Evolutionary conservation across 23 tunicate genomes (phyloP).

Genomic region (Corella eumyota): DNA sequence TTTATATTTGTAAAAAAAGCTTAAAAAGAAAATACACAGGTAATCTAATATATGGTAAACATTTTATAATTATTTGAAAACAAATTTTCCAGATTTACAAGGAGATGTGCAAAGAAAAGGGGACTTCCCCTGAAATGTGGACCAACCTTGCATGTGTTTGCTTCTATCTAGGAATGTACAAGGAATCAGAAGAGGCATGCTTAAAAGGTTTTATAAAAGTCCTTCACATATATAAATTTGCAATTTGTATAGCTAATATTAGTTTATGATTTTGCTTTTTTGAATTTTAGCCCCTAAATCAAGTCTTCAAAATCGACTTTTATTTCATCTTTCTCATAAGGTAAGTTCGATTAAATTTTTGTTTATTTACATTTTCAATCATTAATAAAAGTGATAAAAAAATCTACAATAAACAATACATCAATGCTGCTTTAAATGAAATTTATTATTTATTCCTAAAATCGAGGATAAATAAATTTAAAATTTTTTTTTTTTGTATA

Average conservation of each 20-base stretch:
- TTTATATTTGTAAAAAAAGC: no score
- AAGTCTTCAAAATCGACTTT: constrained; percentile 70
- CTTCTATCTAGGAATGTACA: constrained; percentile 94
- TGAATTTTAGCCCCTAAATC: constrained; percentile 35
- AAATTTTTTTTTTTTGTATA: no score
- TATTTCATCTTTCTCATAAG: constrained; percentile 94
- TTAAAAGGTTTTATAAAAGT: constrained; percentile 74
- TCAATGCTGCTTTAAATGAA: no score
- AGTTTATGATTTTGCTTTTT: no score
- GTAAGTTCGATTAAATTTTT: constrained; percentile 6
- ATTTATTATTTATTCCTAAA: no score
- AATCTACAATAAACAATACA: no score
- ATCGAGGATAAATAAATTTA: no score
- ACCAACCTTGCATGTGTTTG: constrained; percentile 59
- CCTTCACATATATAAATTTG: background rate
- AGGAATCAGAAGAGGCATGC: constrained; percentile 84
- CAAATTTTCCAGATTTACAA: constrained; percentile 53
- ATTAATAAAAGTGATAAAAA: background rate
- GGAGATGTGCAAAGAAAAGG: constrained; percentile 15
- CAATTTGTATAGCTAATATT: no score
- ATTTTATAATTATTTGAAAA: no score
- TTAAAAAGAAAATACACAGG: no score
- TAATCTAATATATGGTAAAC: no score
- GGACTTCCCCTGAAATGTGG: constrained; percentile 11
- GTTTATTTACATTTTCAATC: background rate